Percentiles rank a stretch among this genome's conserved stretches.
Conservation (phyloP, 1,140 invertebrate genomes). For the Drosophila murphyi region DNA sequence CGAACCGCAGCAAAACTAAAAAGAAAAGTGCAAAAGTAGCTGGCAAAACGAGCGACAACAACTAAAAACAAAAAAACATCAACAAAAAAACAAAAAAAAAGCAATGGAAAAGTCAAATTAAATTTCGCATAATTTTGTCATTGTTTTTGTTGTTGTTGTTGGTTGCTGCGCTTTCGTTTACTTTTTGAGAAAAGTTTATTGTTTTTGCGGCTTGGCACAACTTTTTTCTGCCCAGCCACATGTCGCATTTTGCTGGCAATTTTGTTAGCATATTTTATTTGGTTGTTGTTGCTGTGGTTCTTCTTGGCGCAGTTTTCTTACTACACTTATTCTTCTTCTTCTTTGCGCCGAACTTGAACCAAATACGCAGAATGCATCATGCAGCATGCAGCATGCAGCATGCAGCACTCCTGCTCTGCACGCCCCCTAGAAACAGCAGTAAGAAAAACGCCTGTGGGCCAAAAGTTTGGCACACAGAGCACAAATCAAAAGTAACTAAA, state of each 20-base stretch:
- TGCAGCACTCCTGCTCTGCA: not conserved
- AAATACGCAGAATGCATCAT: conserved; percentile 56
- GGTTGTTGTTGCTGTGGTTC: conserved; percentile 33
- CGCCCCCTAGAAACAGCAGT: conserved; percentile 36
- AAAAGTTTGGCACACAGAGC: conserved; percentile 41
- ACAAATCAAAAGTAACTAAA: conserved; percentile 78
- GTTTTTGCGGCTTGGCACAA: conserved; percentile 79
- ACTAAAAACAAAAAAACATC: conserved; percentile 8
- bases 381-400: not conserved
- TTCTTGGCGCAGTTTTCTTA: conserved; percentile 68
- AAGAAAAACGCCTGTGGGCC: conserved; percentile 42
- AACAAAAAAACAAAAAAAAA: conserved; percentile 45
- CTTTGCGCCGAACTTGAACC: conserved; percentile 69
- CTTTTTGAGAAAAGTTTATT: conserved; percentile 61
- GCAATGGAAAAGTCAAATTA: conserved; percentile 76
- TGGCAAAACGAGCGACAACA: conserved; percentile 44
- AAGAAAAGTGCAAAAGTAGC: conserved; percentile 74
- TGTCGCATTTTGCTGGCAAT: conserved; percentile 74
- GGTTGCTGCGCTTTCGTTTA: conserved; percentile 45
- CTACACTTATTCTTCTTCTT: conserved; percentile 25
- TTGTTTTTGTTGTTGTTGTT: conserved; percentile 53
- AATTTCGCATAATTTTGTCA: conserved; percentile 79
- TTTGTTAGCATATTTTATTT: conserved; percentile 23
- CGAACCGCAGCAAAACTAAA: conserved; percentile 57
- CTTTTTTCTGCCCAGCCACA: conserved; percentile 63